Conservation (phyloP, 1,140 invertebrate genomes). For the Megalopta genalis region DNA sequence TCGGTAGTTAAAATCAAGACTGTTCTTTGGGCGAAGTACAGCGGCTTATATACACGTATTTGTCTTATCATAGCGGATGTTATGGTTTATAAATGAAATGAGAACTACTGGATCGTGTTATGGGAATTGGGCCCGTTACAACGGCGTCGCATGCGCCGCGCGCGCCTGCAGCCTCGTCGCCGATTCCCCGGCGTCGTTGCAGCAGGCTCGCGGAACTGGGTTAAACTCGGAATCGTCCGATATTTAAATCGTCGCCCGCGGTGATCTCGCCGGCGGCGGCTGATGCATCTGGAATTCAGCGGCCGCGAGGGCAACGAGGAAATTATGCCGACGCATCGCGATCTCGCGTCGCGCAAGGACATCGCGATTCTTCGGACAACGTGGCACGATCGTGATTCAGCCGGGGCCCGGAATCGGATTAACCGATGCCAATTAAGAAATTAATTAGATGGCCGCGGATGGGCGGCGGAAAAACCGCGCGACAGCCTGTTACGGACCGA, state of each 20-base stretch:
- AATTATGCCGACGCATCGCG: constrained; percentile 17
- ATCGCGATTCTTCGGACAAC: neutral
- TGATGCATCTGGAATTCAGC: constrained; percentile 30
- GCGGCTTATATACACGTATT: no score
- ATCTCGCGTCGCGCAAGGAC: neutral
- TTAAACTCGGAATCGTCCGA: neutral
- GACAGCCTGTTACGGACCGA: no score
- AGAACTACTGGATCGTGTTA: no score
- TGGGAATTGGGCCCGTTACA: no score
- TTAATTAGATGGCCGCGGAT: neutral
- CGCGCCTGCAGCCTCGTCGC: no score
- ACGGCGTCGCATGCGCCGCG: no score
- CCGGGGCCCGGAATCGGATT: neutral
- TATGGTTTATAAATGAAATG: no score
- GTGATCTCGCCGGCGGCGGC: neutral
- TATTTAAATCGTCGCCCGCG: constrained; percentile 23
- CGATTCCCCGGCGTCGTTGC: no score
- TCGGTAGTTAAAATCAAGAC: no score
- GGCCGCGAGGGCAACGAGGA: constrained; percentile 3
- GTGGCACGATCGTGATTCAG: neutral
- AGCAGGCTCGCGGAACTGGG: neutral
- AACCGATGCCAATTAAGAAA: neutral
- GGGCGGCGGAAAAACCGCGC: no score
- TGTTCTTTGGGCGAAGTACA: no score
- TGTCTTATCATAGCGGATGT: no score